Base-by-base conservation (phyloP, 2,797 vertebrate species). In the Lacerta agilis region DNA sequence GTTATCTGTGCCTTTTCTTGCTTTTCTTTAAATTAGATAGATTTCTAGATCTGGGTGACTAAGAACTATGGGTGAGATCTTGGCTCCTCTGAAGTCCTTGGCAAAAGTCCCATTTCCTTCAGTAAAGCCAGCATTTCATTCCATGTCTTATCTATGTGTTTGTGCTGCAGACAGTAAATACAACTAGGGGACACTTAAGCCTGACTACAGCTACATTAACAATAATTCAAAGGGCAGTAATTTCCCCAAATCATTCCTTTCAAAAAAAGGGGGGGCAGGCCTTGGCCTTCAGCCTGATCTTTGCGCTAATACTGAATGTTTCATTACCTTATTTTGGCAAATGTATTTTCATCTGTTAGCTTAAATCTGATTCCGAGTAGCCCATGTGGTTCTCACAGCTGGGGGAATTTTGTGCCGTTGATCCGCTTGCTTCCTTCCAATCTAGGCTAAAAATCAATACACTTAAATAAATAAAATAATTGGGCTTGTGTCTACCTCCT, bases 401-500 rank as follows among this genome's bases (percentile, higher is more conserved):
- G 92, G 93, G 49, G 92, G 55, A 93, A 94, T 93, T 95, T 94
- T 93, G 91, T 95, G 91, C 92, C 86, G 92, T 93, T 95, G 93
- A 93, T 93, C 89, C 0, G 0, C 49, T 91, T 87, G 83, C 91
- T 94, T 95, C 93, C 86, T 90, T 94, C 90, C 93, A 93, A 94
- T 94, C 91, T 83, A 75, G 89, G 67, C 82, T 94, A 91, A 94
- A 55, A 94, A 95, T 95, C 94, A 93, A 94, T 93, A 91, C 85
- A 87, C 91, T 95, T 93, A 92, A 94, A 95, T 94, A 95, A 96
- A 94, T 94, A 95, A 94, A 95, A 92, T 87, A 77, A 91, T 79
- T 66, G 88, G 86, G 91, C 72, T 87, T 85, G 73, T 0, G 0
- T 93, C 58, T 92, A 36, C 89, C 88, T 91, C 92, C 91, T 94